Conservation (phyloP, 2,888 invertebrate genomes). For the Myopa tessellatipennis region DNA sequence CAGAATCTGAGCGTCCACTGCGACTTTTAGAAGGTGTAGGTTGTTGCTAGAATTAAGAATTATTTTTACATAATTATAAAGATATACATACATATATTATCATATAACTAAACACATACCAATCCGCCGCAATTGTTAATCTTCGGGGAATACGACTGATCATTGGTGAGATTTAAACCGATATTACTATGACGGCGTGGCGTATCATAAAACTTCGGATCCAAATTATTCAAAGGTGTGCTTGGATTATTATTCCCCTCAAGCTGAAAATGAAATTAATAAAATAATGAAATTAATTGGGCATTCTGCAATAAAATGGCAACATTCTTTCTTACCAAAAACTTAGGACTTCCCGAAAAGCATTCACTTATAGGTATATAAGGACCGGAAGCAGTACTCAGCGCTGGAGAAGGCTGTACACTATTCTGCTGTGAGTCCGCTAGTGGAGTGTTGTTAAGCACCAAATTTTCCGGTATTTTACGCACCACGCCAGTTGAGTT, state of each 20-base stretch:
- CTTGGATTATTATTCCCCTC: conserved; percentile 57
- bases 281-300: neutral
- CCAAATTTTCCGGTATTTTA: conserved; percentile 68
- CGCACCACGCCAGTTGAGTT: conserved; percentile 62
- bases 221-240: conserved; percentile 68
- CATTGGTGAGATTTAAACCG: conserved; percentile 67
- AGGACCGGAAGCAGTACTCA: conserved; percentile 79
- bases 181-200: conserved; percentile 67
- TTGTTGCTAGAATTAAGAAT: conserved; percentile 57
- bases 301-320: too few relatives aligned
- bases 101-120: conserved; percentile 51
- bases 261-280: conserved; percentile 43
- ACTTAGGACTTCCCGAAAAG: conserved; percentile 79
- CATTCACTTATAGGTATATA: conserved; percentile 95
- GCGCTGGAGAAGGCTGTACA: conserved; percentile 73
- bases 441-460: conserved; percentile 61
- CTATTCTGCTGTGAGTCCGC: conserved; percentile 58
- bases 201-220: conserved; percentile 72
- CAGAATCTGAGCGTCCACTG: conserved; percentile 70
- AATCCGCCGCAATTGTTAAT: conserved; percentile 65
- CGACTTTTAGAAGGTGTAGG: conserved; percentile 48
- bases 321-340: conserved; percentile 51
- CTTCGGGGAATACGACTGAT: conserved; percentile 68
- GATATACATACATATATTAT: neutral
- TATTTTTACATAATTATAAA: neutral